Evolutionary conservation across 2,797 vertebrate genomes (phyloP).

Genomic region (Arrhamphus sclerolepis): DNA sequence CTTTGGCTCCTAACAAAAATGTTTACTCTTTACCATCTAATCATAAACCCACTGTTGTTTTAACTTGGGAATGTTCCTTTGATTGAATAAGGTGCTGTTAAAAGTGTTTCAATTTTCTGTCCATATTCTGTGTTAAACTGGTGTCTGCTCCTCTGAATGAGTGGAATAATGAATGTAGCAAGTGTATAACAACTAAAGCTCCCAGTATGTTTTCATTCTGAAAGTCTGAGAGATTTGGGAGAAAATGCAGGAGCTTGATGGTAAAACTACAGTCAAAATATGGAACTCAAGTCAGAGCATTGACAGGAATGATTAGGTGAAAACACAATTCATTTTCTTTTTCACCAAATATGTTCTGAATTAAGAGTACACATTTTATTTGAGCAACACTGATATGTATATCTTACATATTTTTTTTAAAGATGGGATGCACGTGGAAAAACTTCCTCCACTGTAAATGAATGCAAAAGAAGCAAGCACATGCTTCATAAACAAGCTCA

Average conservation of each 20-base stretch:
- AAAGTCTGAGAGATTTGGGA: neutral
- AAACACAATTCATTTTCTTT: neutral
- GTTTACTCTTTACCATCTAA: no score
- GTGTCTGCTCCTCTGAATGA: no score
- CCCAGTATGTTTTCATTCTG: neutral
- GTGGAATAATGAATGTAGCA: neutral
- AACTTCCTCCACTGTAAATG: constrained; percentile 30
- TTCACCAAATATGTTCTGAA: no score
- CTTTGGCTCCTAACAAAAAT: no score
- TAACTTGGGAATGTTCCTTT: no score
- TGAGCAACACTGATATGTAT: constrained; percentile 50
- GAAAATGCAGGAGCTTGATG: no score
- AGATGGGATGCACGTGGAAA: neutral
- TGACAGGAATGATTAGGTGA: constrained; percentile 11
- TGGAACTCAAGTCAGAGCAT: neutral
- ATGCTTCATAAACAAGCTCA: constrained; percentile 60
- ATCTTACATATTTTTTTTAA: constrained; percentile 4
- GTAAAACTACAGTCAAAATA: neutral
- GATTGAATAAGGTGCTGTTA: no score
- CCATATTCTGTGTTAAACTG: no score
- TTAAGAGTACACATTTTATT: constrained; percentile 21
- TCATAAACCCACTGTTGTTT: no score
- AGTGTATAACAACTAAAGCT: neutral
- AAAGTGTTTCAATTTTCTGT: no score
- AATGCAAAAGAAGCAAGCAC: constrained; percentile 61